These are phyloP conservation scores for Phallusia fumigata DNA, from an alignment of 23 tunicate genomes.

Conservation along the genomic window DNA sequence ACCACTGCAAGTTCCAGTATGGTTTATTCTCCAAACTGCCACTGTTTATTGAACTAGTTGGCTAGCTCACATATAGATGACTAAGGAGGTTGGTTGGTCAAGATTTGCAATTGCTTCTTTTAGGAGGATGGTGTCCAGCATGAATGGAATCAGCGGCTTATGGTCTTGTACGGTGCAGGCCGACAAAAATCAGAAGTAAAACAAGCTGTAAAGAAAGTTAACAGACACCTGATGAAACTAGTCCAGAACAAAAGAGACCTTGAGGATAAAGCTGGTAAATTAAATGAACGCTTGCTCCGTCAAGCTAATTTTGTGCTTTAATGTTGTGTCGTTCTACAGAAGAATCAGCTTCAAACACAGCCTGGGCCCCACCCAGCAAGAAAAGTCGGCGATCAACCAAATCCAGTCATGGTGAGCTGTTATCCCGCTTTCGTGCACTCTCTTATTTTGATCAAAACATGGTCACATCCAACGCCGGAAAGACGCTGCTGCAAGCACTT, in stretches of 20 bases:
- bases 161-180: conserved; percentile 89
- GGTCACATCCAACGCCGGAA: conserved; percentile 61
- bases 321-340: not conserved
- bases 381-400: conserved; percentile 17
- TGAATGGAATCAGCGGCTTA: conserved; percentile 84
- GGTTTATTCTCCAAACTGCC: too few species aligned
- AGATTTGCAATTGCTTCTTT: not conserved
- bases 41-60: too few species aligned
- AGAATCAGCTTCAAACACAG: not conserved
- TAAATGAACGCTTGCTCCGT: not conserved
- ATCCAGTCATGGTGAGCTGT: conserved; percentile 34
- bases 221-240: conserved; percentile 59
- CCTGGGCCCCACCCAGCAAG: conserved; percentile 24
- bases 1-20: too few species aligned
- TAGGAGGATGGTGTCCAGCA: conserved; percentile 64
- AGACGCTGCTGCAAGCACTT: conserved; percentile 32
- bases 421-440: conserved; percentile 49
- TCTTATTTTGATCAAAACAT: conserved; percentile 78
- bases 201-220: conserved; percentile 64
- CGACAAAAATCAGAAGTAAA: conserved; percentile 71
- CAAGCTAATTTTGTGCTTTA: too few species aligned
- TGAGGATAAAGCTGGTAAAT: conserved; percentile 32
- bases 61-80: too few species aligned
- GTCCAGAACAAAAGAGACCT: conserved; percentile 58
- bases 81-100: too few species aligned